These are phyloP conservation scores for Hydrochoerus hydrochaeris DNA, from an alignment of 2,113 vertebrate species.

Conservation along the genomic window DNA sequence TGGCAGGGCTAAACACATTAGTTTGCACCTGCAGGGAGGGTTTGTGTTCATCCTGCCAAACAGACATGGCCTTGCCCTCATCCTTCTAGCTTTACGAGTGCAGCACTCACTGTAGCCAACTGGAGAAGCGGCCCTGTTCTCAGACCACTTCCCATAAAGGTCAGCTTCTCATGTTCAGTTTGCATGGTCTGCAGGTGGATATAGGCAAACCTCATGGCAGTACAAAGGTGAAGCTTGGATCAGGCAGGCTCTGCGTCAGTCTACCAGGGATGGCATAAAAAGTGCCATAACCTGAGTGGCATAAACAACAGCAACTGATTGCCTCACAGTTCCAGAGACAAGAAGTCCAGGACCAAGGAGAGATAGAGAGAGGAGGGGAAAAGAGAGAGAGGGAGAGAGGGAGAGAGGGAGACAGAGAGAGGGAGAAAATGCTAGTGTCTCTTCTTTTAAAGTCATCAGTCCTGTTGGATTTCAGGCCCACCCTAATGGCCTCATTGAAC, in stretches of 20 bases:
- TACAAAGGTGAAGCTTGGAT: not conserved
- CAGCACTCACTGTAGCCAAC: not conserved
- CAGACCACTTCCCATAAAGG: not conserved
- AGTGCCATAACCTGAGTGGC: not conserved
- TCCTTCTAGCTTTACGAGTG: not conserved
- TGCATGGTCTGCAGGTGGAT: too few species aligned
- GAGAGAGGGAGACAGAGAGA: not conserved
- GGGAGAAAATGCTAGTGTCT: not conserved
- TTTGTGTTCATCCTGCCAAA: not conserved
- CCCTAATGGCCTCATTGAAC: not conserved
- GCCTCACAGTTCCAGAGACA: not conserved
- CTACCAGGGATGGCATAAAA: not conserved
- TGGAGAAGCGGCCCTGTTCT: not conserved
- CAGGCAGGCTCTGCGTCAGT: not conserved
- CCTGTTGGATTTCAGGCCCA: not conserved
- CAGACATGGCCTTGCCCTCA: not conserved
- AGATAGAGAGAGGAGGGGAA: not conserved
- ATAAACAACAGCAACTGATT: not conserved
- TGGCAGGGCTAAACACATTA: not conserved
- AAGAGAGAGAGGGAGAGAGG: not conserved
- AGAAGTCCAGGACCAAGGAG: not conserved
- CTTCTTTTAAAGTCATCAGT: not conserved
- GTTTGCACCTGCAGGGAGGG: not conserved
- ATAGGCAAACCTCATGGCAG: too few species aligned
- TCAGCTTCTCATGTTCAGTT: not conserved